Evolutionary conservation across 1,140 invertebrate species (phyloP).

Genomic region (Geopemphigus sp.): DNA sequence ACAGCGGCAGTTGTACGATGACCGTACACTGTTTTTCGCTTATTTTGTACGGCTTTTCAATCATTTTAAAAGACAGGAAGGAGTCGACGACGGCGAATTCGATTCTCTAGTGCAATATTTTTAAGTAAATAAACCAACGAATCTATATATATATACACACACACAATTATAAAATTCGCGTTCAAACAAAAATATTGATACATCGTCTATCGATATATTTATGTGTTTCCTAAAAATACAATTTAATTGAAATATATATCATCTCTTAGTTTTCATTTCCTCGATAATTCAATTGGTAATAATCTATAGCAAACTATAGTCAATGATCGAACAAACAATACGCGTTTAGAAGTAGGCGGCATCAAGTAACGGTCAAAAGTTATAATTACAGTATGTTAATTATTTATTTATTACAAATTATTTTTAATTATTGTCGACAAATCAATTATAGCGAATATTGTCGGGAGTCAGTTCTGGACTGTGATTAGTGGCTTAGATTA

Average conservation of each 20-base stretch:
- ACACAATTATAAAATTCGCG: neutral
- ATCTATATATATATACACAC: neutral
- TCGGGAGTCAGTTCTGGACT: no score
- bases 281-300: no score
- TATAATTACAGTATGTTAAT: no score
- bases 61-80: neutral
- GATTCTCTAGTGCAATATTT: conserved; percentile 1
- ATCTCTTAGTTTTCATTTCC: no score
- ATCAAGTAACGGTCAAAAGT: no score
- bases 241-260: neutral
- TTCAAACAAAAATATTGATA: neutral
- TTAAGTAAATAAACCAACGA: neutral
- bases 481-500: no score
- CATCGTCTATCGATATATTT: neutral
- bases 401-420: no score
- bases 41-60: neutral
- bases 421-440: no score
- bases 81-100: neutral
- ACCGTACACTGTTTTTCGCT: neutral
- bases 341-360: no score
- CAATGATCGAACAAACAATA: no score
- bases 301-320: no score
- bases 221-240: neutral
- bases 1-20: neutral
- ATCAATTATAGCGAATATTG: no score